Base-by-base conservation (phyloP, 2,888 invertebrate genomes). In the Xylota sylvarum region DNA sequence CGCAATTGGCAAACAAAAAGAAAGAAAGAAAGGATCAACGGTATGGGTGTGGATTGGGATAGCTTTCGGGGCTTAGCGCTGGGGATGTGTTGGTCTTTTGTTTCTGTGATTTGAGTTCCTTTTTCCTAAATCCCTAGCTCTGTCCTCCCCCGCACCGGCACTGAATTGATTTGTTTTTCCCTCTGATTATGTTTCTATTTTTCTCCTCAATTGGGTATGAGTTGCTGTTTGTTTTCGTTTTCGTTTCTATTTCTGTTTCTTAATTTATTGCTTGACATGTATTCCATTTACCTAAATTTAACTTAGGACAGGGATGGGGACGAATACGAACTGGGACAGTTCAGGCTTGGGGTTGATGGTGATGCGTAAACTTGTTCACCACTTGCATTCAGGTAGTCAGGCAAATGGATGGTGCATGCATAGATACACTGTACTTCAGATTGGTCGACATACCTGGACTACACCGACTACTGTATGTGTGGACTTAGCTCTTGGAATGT, bases 211-310 rank as follows among this genome's bases (percentile, higher is more conserved):
- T 67, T 67, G 58, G 14, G 48, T 56, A 35, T 27, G 74, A 52
- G 17, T 40, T 64, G 43, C 46, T 76, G 76, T 58, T 58, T 77
- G 77, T 69, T 69, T 58, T 58, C 50, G 48, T 43, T 56, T 46
- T 35, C 35, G 37, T 37, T 37, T 37, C 23, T 23, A 3, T 23
- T 23, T 23, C 56, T 56, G 56, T 60, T 50, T 72, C 65, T 77
- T 77, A 65, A 82, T 82, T 82, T 82, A 72, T 78, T 83, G 65
- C 65, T 72, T 73, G 78, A 43, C 72, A 78, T 78, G 78, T 58
- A 72, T 78, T 78, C 65, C 78, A 67, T 78, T 78, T 70, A 65
- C 58, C 72, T 56, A 43, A 77, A 83, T 83, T 72, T 50, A 46
- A 67, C 58, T 83, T 78, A 70, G 72, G 65, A 72, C 30, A 50